Base-by-base conservation (phyloP, 2,888 invertebrate genomes). In the Drosophila planitibia region DNA sequence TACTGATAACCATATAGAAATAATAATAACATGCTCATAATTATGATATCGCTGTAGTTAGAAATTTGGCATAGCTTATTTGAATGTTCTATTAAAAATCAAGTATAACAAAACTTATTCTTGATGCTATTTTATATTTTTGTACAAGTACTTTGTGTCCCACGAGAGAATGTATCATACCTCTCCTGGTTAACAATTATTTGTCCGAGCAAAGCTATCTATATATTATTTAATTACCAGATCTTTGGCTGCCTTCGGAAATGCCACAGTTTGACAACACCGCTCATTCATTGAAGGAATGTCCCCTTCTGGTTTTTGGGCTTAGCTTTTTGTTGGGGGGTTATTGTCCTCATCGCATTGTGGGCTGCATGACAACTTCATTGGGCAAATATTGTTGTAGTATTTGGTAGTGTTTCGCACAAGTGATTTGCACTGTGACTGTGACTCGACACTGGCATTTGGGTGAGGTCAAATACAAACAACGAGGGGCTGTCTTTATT, bases 381-480 rank as follows among this genome's bases (percentile, higher is more conserved):
- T 91, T 91, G 90, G 85, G 79, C 79, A 91, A 91, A 91, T 91
- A 91, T 92, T 91, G 81, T 91, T 81, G 78, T 91, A 89, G 85
- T 81, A 89, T 91, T 91, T 91, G 84, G 75, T 81, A 79, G 83
- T 81, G 85, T 84, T 90, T 90, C 77, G 74, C 84, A 81, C 87
- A 83, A 83, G 87, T 86, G 83, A 83, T 84, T 89, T 81, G 89
- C 68, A 57, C 72, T 72, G 73, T 70, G 74, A 55, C 77, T 70
- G 64, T 63, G 60, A 32, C 62, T 52, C 60, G 61, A 39, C 39
- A 49, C 64, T 62, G 83, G 79, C 70, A 52, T 75, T 68, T 65
- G 67, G 71, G 53, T 62, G 85, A 88, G 90, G 85, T 87, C 85
- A 85, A 78, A 82, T 71, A 78, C 72, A 89, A 89, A 85, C 77